Conservation (phyloP, 2,797 vertebrate genomes). For the Falco rusticolus region DNA sequence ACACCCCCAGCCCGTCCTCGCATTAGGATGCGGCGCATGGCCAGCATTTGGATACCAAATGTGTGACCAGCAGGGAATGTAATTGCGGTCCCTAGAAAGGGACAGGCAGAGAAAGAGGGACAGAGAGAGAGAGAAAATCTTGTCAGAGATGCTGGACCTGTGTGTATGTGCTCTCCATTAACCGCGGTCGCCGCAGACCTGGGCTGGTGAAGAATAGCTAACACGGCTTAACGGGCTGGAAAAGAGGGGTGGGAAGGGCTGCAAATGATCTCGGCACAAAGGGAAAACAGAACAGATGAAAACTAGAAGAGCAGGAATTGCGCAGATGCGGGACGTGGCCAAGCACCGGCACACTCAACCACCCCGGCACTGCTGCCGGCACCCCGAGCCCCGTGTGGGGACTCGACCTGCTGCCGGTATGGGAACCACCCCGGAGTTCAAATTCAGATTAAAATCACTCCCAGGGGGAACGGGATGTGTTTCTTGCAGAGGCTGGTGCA, state of each 20-base stretch:
- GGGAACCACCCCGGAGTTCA: not conserved
- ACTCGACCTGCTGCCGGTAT: accelerated
- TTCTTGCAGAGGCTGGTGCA: not conserved
- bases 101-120: slow-evolving; percentile 15
- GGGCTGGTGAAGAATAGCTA: slow-evolving; percentile 53
- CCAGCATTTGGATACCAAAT: slow-evolving; percentile 45
- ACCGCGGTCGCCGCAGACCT: slow-evolving; percentile 24
- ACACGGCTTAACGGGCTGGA: slow-evolving; percentile 61
- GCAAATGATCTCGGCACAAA: slow-evolving; percentile 41
- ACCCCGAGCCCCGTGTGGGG: not conserved
- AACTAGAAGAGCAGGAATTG: not conserved
- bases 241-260: slow-evolving; percentile 56
- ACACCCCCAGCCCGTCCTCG: not conserved
- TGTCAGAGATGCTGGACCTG: slow-evolving; percentile 30
- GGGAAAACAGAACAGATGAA: not conserved
- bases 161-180: slow-evolving; percentile 62
- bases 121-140: slow-evolving; percentile 38
- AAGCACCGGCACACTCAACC: not conserved
- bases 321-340: accelerated
- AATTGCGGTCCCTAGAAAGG: slow-evolving; percentile 55
- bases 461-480: accelerated
- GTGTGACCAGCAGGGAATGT: slow-evolving; percentile 52
- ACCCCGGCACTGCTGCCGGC: accelerated
- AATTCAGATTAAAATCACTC: not conserved
- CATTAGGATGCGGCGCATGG: slow-evolving; percentile 53